A percentile compares a stretch with the other conserved stretches of the same genome.
Evolutionary conservation across 2,113 vertebrate species (phyloP).

Genomic region (Monarcha castaneiventris): DNA sequence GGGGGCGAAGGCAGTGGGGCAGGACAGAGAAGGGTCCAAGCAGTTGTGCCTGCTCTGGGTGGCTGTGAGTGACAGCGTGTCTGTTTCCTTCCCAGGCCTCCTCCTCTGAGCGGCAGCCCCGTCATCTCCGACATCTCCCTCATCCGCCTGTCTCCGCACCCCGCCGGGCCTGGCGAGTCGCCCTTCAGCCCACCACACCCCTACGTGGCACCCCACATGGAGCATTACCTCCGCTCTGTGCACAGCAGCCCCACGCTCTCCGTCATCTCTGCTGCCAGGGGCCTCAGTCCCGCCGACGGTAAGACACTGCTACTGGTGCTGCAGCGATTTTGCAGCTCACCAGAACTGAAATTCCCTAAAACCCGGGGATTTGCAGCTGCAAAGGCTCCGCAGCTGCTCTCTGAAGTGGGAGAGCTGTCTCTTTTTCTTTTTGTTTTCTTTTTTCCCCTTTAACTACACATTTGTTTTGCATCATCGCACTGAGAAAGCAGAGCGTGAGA

Average conservation of each 20-base stretch:
- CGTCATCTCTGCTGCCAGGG: conserved; percentile 92
- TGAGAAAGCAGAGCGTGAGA: conserved; percentile 67
- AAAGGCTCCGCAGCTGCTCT: conserved; percentile 5
- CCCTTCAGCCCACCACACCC: conserved; percentile 88
- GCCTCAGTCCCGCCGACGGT: conserved; percentile 94
- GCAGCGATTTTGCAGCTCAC: neutral
- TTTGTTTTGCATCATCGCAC: conserved; percentile 65
- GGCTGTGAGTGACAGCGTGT: neutral
- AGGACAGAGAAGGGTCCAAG: neutral
- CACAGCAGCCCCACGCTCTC: conserved; percentile 94
- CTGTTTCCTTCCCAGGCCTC: conserved; percentile 79
- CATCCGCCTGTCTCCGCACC: conserved; percentile 92
- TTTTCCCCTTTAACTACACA: conserved; percentile 3
- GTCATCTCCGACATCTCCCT: conserved; percentile 96
- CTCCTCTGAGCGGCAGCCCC: conserved; percentile 87
- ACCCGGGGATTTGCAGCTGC: neutral
- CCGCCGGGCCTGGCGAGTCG: conserved; percentile 77
- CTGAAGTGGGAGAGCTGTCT: conserved; percentile 48
- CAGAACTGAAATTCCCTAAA: neutral
- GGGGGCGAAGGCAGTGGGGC: rapidly evolving
- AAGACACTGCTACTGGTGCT: conserved; percentile 54
- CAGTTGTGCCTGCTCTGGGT: rapidly evolving
- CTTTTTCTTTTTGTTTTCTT: neutral
- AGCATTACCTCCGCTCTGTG: conserved; percentile 94
- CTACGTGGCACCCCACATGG: conserved; percentile 93